Conservation (phyloP, 2,888 invertebrate species). For the Phasia obesa region DNA sequence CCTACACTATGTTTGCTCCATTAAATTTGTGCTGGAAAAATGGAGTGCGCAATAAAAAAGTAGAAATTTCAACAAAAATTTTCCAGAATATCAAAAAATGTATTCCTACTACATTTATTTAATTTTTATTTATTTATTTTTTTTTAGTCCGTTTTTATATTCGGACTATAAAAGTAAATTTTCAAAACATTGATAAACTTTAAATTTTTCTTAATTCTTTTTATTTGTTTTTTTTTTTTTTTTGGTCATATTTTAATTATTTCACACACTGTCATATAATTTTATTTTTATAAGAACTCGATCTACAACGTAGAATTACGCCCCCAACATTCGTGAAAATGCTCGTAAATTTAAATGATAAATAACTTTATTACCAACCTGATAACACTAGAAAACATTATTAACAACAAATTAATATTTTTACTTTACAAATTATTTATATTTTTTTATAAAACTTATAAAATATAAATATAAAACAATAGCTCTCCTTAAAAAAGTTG, state of each 20-base stretch:
- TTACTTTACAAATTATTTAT: background rate
- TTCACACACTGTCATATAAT: background rate
- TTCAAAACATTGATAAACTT: too few species aligned
- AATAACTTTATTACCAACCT: slow-evolving; percentile 53
- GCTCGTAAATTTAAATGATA: slow-evolving; percentile 13
- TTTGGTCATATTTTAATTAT: background rate
- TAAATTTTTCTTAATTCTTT: background rate
- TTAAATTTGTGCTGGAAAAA: too few species aligned
- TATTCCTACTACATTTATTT: too few species aligned
- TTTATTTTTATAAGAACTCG: background rate
- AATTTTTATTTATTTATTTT: too few species aligned
- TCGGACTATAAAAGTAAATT: too few species aligned
- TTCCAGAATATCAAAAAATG: too few species aligned
- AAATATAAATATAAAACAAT: background rate
- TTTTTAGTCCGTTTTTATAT: too few species aligned
- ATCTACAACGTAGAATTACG: slow-evolving; percentile 4
- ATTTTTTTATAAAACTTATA: background rate
- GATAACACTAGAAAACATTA: slow-evolving; percentile 50
- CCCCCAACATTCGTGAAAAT: slow-evolving; percentile 41
- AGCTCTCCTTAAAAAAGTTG: slow-evolving; percentile 12
- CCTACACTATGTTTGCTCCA: too few species aligned
- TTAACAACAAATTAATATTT: background rate
- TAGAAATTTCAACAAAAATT: too few species aligned
- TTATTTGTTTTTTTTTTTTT: background rate
- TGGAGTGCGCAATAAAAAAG: too few species aligned